Conservation (phyloP, 2,888 invertebrate species). For the Nymphalis polychloros region DNA sequence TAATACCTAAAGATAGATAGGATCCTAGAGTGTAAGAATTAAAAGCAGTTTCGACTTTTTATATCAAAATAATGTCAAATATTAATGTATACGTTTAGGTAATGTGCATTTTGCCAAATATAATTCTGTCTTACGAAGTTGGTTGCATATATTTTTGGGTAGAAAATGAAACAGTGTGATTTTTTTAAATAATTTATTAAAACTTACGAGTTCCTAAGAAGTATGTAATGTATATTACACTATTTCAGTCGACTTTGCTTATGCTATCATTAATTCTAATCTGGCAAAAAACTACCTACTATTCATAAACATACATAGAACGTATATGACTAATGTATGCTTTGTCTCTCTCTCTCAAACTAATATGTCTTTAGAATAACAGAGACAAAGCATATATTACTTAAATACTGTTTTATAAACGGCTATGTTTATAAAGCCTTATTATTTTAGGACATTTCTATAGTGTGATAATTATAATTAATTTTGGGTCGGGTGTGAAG, state of each 20-base stretch:
- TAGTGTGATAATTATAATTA: slow-evolving; percentile 52
- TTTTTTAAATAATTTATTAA: slow-evolving; percentile 63
- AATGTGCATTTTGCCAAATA: background rate
- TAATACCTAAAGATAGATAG: slow-evolving; percentile 1
- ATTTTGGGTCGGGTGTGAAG: slow-evolving; percentile 52
- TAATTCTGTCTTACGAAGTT: slow-evolving; percentile 1
- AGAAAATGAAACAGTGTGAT: slow-evolving; percentile 31
- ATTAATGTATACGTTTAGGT: background rate
- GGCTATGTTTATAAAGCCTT: slow-evolving; percentile 1
- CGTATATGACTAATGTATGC: background rate
- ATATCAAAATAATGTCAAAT: background rate
- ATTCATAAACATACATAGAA: slow-evolving; percentile 7
- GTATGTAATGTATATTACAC: slow-evolving; percentile 37
- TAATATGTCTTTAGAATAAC: background rate
- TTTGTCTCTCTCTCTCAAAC: background rate
- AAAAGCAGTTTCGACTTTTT: background rate
- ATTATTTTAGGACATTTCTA: slow-evolving; percentile 33
- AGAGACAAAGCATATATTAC: background rate
- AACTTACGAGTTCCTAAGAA: slow-evolving; percentile 62
- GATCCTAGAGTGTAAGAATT: slow-evolving; percentile 1
- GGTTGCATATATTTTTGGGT: slow-evolving; percentile 22
- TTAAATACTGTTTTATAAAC: background rate
- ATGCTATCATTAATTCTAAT: slow-evolving; percentile 32
- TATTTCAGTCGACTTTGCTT: slow-evolving; percentile 42
- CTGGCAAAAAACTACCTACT: slow-evolving; percentile 15